phyloP scores from a whole-genome alignment of 2,113 vertebrate species.

The Peucedramus taeniatus region DNA sequence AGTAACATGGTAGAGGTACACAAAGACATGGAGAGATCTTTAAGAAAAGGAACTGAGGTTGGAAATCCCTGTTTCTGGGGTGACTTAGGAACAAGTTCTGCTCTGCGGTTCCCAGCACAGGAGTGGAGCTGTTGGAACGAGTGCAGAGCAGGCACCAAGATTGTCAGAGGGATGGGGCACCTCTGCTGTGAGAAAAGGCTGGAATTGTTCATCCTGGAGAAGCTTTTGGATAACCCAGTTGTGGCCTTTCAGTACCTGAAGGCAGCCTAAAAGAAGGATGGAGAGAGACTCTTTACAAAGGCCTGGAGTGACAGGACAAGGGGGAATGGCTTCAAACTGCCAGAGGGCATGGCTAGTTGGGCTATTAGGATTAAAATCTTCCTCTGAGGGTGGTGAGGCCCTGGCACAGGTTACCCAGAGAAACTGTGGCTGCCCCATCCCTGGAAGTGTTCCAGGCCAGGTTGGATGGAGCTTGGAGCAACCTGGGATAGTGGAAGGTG shows the following conservation, averaged over 20 bases:
- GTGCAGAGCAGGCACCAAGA: not conserved
- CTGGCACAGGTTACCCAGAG: not conserved
- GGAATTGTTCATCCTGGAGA: not conserved
- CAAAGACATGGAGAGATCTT: not conserved
- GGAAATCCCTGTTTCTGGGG: not conserved
- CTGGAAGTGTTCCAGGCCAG: not conserved
- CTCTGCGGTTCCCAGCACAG: not conserved
- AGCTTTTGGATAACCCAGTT: not conserved
- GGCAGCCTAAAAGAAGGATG: not conserved
- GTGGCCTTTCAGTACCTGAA: not conserved
- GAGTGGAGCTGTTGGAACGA: not conserved
- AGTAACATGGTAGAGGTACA: not conserved
- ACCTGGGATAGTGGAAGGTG: rapidly evolving
- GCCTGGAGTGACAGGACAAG: not conserved
- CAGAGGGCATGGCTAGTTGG: not conserved
- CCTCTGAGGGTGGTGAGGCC: not conserved
- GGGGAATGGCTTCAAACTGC: not conserved
- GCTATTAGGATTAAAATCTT: not conserved
- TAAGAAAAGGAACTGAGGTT: not conserved
- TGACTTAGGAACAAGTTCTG: not conserved
- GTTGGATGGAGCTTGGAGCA: rapidly evolving
- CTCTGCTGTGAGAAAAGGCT: not conserved
- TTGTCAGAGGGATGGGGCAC: not conserved
- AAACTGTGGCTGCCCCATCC: not conserved
- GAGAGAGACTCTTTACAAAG: not conserved